A percentile compares a stretch with the other conserved stretches of the same genome.
phyloP scores from a whole-genome alignment of 2,797 vertebrate genomes.

The Ispidina picta region DNA sequence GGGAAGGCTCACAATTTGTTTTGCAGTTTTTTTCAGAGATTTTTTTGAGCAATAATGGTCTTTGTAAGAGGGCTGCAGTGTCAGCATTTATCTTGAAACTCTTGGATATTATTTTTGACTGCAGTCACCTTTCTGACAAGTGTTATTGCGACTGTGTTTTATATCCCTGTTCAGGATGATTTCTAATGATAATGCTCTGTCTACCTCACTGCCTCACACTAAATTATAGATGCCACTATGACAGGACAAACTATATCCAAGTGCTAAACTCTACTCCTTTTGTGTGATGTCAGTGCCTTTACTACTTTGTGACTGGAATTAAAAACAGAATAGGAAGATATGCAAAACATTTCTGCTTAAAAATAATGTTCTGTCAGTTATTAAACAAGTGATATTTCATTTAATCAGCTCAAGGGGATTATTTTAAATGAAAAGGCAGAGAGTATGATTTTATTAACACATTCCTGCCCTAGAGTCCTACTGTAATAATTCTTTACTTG shows the following conservation, averaged over 20 bases:
- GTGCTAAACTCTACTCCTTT: slow-evolving; percentile 70
- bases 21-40: slow-evolving; percentile 27
- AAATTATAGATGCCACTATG: slow-evolving; percentile 82
- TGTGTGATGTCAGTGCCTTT: slow-evolving; percentile 78
- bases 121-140: slow-evolving; percentile 86
- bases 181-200: slow-evolving; percentile 85
- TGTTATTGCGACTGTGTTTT: slow-evolving; percentile 85
- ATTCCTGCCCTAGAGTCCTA: slow-evolving; percentile 82
- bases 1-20: slow-evolving; percentile 66
- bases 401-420: slow-evolving; percentile 85
- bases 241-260: slow-evolving; percentile 78
- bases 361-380: slow-evolving; percentile 85
- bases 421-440: slow-evolving; percentile 85
- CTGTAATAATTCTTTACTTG: slow-evolving; percentile 80
- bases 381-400: slow-evolving; percentile 88
- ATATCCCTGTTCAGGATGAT: slow-evolving; percentile 86
- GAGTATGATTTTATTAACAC: slow-evolving; percentile 84
- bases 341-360: slow-evolving; percentile 84
- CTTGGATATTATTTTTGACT: slow-evolving; percentile 87
- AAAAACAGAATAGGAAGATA: slow-evolving; percentile 74
- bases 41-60: slow-evolving; percentile 75
- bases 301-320: slow-evolving; percentile 73
- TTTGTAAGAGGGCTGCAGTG: slow-evolving; percentile 79
- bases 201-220: slow-evolving; percentile 82
- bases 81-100: slow-evolving; percentile 85